These are phyloP conservation scores for Caenorhabditis panamensis DNA, from an alignment of 2,888 invertebrate genomes.

Conservation along the genomic window DNA sequence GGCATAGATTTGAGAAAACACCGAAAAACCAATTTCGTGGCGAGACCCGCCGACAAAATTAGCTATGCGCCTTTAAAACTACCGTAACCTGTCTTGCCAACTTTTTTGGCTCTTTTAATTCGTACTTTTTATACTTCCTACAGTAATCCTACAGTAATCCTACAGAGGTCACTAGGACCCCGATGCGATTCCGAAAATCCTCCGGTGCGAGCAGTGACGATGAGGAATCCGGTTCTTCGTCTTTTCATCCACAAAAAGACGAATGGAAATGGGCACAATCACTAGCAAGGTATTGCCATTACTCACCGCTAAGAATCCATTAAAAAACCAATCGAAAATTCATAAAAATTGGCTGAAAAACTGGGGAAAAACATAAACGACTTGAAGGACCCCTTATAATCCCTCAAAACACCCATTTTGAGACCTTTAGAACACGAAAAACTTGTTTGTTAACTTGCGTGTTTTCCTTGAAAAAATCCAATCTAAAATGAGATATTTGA, in stretches of 20 bases:
- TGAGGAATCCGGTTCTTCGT: conserved; percentile 26
- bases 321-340: conserved; percentile 4
- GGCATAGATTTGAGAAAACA: too few species aligned
- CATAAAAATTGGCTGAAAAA: conserved; percentile 14
- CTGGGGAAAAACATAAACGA: conserved; percentile 1
- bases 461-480: too few species aligned
- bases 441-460: too few species aligned
- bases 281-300: conserved; percentile 42
- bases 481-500: conserved; percentile 35
- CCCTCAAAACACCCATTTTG: background rate
- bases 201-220: conserved; percentile 28
- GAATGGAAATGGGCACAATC: conserved; percentile 55
- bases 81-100: too few species aligned
- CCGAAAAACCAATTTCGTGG: too few species aligned
- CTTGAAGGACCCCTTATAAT: too few species aligned
- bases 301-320: background rate
- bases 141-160: conserved; percentile 14
- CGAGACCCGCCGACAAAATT: too few species aligned
- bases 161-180: conserved; percentile 4
- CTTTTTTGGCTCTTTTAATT: too few species aligned
- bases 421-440: too few species aligned
- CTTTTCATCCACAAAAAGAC: conserved; percentile 37
- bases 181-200: conserved; percentile 31
- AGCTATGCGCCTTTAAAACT: too few species aligned
- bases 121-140: too few species aligned